Base-by-base conservation (phyloP, 1,140 invertebrate species). In the Camponotus vicinus region DNA sequence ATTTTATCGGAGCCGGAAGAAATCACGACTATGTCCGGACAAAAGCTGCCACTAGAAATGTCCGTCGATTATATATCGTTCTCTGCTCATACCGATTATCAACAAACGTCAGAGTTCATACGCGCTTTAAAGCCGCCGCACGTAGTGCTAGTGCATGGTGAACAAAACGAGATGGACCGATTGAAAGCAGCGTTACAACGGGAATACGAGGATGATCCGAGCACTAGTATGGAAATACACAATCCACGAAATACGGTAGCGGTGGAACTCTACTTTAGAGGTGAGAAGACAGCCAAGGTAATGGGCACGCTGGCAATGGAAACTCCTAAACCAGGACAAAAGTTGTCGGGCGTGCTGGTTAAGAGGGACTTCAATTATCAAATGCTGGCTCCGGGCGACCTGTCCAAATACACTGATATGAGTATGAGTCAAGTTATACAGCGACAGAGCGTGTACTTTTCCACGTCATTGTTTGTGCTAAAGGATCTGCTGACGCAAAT, bases 21-120 rank as follows among this genome's bases (percentile, higher is more conserved):
- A 95, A 99, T 99, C 37, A 97, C 97, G 0, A 98, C 99, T 1
- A 98, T 99, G 97, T 97, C 97, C 18, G 99, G 99, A 0, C 99
- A 99, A 94, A 99, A 99, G 94, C 95, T 99, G 32, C 98, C 98
- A 0, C 95, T 99, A 6, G 99, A 99, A 95, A 98, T 99, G 98
- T 99, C 98, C 0, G 99, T 99, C 0, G 99, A 99, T 95, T 99
- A 99, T 93, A 99, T 99, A 90, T 99, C 99, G 0, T 99, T 99
- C 95, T 99, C 99, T 0, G 99, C 99, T 1, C 99, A 99, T 93
- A 99, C 99, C 0, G 99, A 99, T 95, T 99, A 99, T 95, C 98
- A 99, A 93, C 99, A 99, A 95, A 99, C 99, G 0, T 99, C 98
- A 37, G 99, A 99, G 95, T 99, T 99, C 92, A 98, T 99, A 85